A percentile compares a stretch with the other conserved stretches of the same genome.
Evolutionary conservation across 2,888 invertebrate genomes (phyloP).

Genomic region (Ganaspis brasiliensis): DNA sequence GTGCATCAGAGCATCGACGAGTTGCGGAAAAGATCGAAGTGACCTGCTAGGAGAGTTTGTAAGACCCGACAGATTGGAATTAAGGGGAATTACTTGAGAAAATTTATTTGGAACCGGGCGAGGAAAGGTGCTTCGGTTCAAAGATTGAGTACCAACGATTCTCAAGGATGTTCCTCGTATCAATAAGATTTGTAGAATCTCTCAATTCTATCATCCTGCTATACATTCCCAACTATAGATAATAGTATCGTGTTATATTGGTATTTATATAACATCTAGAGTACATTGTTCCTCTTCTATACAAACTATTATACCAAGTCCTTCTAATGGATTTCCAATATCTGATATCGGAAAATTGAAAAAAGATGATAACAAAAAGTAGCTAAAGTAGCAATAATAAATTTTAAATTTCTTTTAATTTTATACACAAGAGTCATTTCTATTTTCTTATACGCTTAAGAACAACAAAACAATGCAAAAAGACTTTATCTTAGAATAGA

Average conservation of each 20-base stretch:
- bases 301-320: not conserved
- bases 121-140: not conserved
- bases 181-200: conserved; percentile 49
- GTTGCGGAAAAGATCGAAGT: conserved; percentile 41
- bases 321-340: not conserved
- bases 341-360: not conserved
- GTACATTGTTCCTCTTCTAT: not conserved
- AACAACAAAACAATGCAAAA: no score
- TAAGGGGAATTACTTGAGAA: conserved; percentile 53
- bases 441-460: no score
- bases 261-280: not conserved
- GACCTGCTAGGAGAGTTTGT: conserved; percentile 39
- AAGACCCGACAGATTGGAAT: conserved; percentile 51
- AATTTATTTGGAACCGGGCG: conserved; percentile 49
- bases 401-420: no score
- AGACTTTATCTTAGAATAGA: no score
- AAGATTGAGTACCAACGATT: conserved; percentile 46
- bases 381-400: not conserved
- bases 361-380: not conserved
- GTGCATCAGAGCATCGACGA: conserved; percentile 35
- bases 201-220: conserved; percentile 37
- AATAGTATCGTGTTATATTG: conserved; percentile 16
- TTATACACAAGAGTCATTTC: no score
- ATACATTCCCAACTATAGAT: conserved; percentile 12
- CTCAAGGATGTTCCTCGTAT: conserved; percentile 33